Evolutionary conservation across 2,113 vertebrate species (phyloP).

Genomic region (Aegotheles bennettii): DNA sequence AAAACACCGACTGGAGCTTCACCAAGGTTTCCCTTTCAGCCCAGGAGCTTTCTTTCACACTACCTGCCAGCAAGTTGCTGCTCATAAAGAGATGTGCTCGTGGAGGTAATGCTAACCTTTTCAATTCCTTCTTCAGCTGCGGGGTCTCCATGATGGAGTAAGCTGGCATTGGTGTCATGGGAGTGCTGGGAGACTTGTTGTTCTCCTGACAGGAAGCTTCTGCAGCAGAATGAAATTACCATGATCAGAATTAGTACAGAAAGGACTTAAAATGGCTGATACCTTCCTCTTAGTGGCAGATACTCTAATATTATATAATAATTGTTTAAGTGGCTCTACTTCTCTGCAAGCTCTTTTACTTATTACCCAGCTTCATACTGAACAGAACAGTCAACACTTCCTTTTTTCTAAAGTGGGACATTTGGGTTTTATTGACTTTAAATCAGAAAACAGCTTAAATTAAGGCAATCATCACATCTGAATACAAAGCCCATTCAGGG

Average conservation of each 20-base stretch:
- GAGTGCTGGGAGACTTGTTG: constrained; percentile 58
- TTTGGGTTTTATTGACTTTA: neutral
- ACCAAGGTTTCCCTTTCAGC: neutral
- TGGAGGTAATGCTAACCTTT: constrained; percentile 74
- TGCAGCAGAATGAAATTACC: constrained; percentile 39
- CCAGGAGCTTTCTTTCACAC: neutral
- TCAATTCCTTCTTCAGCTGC: constrained; percentile 86
- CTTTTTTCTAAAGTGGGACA: neutral
- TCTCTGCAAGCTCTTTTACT: neutral
- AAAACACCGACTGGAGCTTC: neutral
- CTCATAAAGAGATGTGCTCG: neutral
- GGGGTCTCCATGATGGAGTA: constrained; percentile 96
- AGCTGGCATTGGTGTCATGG: constrained; percentile 87
- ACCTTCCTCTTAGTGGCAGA: neutral
- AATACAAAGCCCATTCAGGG: neutral
- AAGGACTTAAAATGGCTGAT: neutral
- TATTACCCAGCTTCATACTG: neutral
- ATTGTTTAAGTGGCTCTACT: neutral
- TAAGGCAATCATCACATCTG: neutral
- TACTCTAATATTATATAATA: neutral
- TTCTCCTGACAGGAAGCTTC: constrained; percentile 61
- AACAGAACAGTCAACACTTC: neutral
- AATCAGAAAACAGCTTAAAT: neutral
- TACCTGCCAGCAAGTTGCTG: neutral
- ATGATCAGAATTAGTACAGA: neutral